Percentiles rank a stretch among this genome's conserved stretches.
phyloP scores from a whole-genome alignment of 2,797 vertebrate genomes.

The Periophthalmus magnuspinnatus region DNA sequence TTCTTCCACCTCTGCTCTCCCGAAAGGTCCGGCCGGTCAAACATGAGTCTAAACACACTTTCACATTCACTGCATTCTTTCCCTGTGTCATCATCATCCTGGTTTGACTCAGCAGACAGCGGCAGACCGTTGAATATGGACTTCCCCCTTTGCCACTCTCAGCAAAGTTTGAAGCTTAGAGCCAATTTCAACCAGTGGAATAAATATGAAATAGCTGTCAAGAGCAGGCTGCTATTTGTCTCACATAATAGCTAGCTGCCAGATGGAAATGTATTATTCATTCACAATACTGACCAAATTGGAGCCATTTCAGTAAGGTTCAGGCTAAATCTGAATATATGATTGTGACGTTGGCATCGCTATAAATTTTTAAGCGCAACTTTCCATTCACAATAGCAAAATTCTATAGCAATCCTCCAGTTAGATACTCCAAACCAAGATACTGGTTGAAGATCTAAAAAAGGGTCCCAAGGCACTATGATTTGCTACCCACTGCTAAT shows the following conservation, averaged over 20 bases:
- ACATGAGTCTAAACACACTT: slow-evolving; percentile 15
- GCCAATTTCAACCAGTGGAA: slow-evolving; percentile 13
- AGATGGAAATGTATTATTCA: slow-evolving; percentile 11
- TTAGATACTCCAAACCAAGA: too few species aligned
- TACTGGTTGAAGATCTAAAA: too few species aligned
- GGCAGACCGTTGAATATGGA: slow-evolving; percentile 14
- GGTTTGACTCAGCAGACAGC: slow-evolving; percentile 20
- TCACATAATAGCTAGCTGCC: slow-evolving; percentile 9
- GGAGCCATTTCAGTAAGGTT: neutral
- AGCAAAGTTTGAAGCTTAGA: slow-evolving; percentile 3
- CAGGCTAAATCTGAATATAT: neutral
- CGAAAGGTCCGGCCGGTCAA: slow-evolving; percentile 33
- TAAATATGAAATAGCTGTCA: slow-evolving; percentile 3
- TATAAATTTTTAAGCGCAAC: neutral
- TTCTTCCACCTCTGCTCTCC: slow-evolving; percentile 20
- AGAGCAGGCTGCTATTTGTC: slow-evolving; percentile 7
- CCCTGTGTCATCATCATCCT: slow-evolving; percentile 16
- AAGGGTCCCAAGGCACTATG: too few species aligned
- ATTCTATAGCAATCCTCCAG: neutral
- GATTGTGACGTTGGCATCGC: neutral
- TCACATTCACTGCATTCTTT: slow-evolving; percentile 32
- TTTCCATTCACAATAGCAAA: neutral
- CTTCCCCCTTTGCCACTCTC: slow-evolving; percentile 17
- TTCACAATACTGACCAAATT: slow-evolving; percentile 13
- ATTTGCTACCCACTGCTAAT: too few species aligned